Conservation (phyloP, 2,113 vertebrate species). For the Charina bottae region DNA sequence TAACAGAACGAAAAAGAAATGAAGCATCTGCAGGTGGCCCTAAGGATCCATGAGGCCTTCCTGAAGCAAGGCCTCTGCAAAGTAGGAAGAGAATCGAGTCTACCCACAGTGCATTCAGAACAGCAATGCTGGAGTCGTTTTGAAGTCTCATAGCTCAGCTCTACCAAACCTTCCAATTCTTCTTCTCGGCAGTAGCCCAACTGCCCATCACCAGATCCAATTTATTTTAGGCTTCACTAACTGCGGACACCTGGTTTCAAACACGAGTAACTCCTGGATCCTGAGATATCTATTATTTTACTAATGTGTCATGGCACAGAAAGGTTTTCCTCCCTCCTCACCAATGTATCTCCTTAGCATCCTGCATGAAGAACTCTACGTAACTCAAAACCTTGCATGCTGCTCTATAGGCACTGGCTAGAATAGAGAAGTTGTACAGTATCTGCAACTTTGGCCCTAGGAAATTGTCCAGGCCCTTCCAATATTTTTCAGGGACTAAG, state of each 20-base stretch:
- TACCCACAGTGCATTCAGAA: not conserved
- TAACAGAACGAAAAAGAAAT: not conserved
- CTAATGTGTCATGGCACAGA: not conserved
- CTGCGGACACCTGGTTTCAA: not conserved
- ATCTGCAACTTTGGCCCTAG: not conserved
- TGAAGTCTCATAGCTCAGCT: not conserved
- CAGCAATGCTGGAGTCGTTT: not conserved
- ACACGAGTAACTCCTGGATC: not conserved
- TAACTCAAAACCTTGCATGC: not conserved
- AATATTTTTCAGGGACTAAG: not conserved
- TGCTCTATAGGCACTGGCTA: not conserved
- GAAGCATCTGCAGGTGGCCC: not conserved
- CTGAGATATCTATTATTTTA: not conserved
- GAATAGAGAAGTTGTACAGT: not conserved
- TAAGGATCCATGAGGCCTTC: not conserved
- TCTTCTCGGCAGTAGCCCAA: not conserved
- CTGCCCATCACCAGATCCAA: not conserved
- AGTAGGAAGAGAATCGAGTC: not conserved
- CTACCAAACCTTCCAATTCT: not conserved
- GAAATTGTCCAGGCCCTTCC: not conserved
- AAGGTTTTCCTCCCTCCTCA: not conserved
- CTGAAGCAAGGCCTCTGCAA: not conserved
- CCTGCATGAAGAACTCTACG: not conserved
- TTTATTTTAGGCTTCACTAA: not conserved
- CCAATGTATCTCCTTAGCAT: not conserved